Percentiles rank a stretch among this genome's conserved stretches.
Conservation (phyloP, 2,113 vertebrate species). For the Onychorhynchus coronatus region DNA sequence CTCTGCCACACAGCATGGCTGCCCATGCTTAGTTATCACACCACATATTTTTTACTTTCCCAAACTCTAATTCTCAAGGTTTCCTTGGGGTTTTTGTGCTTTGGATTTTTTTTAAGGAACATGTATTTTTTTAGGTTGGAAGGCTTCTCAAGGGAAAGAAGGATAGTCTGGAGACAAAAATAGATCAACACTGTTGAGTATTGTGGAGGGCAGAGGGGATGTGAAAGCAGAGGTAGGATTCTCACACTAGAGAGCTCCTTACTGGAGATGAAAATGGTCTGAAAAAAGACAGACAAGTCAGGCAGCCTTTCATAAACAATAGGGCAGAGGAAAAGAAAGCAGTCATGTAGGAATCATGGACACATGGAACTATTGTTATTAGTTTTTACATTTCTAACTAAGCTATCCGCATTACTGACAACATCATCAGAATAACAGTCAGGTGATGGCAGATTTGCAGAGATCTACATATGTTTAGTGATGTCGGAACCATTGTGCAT, state of each 20-base stretch:
- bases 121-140: neutral
- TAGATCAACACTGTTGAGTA: neutral
- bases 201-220: neutral
- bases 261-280: neutral
- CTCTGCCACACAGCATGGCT: neutral
- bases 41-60: neutral
- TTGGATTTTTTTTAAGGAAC: neutral
- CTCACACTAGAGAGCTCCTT: neutral
- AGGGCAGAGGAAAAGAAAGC: neutral
- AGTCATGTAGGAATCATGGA: neutral
- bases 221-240: neutral
- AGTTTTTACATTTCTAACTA: neutral
- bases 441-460: neutral
- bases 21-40: constrained; percentile 8
- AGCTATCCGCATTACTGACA: neutral
- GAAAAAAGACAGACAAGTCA: neutral
- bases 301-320: neutral
- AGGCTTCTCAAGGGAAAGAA: neutral
- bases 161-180: neutral
- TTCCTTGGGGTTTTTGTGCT: neutral
- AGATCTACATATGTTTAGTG: neutral
- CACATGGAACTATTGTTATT: neutral
- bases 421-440: neutral
- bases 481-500: neutral
- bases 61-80: neutral